phyloP scores from a whole-genome alignment of 2,797 vertebrate genomes.

The Falco naumanni region DNA sequence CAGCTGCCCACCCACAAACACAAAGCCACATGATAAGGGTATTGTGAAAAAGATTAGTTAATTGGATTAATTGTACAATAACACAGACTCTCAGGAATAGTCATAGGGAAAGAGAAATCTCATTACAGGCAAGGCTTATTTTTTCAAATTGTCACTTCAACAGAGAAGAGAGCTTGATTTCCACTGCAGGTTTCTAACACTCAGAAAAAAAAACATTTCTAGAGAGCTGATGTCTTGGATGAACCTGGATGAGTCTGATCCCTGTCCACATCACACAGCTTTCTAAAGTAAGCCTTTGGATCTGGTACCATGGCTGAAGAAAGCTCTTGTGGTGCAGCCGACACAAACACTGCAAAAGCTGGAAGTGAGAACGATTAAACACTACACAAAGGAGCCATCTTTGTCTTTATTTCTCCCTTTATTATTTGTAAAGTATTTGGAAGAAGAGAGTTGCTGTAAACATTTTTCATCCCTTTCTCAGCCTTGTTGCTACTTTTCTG shows the following conservation, averaged over 20 bases:
- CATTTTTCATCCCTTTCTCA: neutral
- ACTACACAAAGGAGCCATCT: neutral
- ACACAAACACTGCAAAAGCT: neutral
- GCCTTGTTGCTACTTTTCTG: neutral
- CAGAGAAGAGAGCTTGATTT: neutral
- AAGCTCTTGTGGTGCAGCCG: neutral
- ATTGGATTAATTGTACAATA: slow-evolving; percentile 19
- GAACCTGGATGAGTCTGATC: neutral
- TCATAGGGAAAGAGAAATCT: neutral
- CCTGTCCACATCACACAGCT: neutral
- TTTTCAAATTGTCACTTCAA: neutral
- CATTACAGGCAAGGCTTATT: neutral
- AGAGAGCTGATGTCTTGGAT: neutral
- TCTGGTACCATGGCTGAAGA: neutral
- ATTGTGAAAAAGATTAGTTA: neutral
- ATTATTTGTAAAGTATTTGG: neutral
- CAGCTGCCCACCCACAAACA: neutral
- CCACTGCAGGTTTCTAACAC: neutral
- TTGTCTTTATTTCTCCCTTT: neutral
- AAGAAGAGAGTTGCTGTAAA: neutral
- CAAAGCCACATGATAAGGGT: neutral
- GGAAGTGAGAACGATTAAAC: neutral
- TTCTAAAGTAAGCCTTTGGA: neutral
- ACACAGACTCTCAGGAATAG: neutral
- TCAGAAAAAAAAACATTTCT: neutral